A percentile compares a stretch with the other conserved stretches of the same genome.
Evolutionary conservation across 2,888 invertebrate genomes (phyloP).

Genomic region (Theristus sp.): DNA sequence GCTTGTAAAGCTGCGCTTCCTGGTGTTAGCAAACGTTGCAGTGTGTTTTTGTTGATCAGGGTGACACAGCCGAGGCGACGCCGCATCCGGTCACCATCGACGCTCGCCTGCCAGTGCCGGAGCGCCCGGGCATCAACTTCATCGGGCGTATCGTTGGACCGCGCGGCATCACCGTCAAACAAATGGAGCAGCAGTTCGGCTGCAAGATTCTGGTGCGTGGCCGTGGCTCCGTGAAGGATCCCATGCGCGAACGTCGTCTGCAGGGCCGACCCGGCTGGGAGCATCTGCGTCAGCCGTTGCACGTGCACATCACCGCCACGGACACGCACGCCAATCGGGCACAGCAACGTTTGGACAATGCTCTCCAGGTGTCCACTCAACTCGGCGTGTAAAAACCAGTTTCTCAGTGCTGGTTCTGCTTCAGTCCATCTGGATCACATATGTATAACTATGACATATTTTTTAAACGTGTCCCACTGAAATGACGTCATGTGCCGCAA

Average conservation of each 20-base stretch:
- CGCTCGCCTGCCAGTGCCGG: conserved; percentile 9
- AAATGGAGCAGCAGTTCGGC: conserved; percentile 15
- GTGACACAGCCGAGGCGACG: not conserved
- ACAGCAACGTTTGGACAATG: not conserved
- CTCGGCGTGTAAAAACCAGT: too few species aligned
- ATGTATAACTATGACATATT: too few species aligned
- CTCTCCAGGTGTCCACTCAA: not conserved
- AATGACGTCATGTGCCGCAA: too few species aligned
- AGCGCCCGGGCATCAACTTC: conserved; percentile 10
- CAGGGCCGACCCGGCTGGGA: conserved; percentile 12
- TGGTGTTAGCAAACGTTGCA: too few species aligned
- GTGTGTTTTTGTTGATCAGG: too few species aligned
- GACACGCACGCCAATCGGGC: conserved; percentile 8
- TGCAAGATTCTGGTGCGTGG: conserved; percentile 19
- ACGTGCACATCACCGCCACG: conserved; percentile 16
- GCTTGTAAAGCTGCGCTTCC: too few species aligned
- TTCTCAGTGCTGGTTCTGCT: too few species aligned
- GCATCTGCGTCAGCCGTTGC: conserved; percentile 19
- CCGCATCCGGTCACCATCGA: not conserved
- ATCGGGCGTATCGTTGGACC: conserved; percentile 24
- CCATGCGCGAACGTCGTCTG: not conserved
- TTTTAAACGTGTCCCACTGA: too few species aligned
- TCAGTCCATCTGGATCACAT: too few species aligned
- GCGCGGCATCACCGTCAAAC: conserved; percentile 19
- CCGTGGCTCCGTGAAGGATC: conserved; percentile 16